phyloP scores from a whole-genome alignment of 2,888 invertebrate species.

The Eristalis arbustorum region DNA sequence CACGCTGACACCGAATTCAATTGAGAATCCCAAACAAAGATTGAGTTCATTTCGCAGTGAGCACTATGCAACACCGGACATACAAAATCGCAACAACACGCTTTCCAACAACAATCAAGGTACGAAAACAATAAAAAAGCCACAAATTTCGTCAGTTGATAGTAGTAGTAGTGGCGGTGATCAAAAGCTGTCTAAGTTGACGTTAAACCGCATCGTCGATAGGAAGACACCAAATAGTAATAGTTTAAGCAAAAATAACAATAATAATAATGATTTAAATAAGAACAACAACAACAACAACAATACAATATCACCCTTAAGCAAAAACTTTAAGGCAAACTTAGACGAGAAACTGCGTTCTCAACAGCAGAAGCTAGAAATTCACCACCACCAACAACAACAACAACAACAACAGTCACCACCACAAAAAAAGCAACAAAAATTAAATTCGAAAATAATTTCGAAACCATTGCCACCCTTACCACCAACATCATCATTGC shows the following conservation, averaged over 20 bases:
- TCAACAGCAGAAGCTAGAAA: conserved; percentile 62
- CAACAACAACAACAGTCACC: conserved; percentile 56
- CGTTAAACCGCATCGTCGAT: conserved; percentile 67
- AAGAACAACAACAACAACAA: conserved; percentile 51
- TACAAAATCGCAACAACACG: conserved; percentile 62
- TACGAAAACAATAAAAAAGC: conserved; percentile 68
- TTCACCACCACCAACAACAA: conserved; percentile 45
- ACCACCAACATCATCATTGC: conserved; percentile 62
- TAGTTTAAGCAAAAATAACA: conserved; percentile 66
- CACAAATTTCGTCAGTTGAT: conserved; percentile 50
- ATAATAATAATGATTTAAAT: conserved; percentile 54
- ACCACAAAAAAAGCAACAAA: conserved; percentile 54
- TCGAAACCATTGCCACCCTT: conserved; percentile 67
- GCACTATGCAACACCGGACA: conserved; percentile 74
- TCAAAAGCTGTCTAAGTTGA: conserved; percentile 62
- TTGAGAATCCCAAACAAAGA: conserved; percentile 79
- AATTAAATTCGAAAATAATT: conserved; percentile 56
- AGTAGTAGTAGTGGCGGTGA: conserved; percentile 56
- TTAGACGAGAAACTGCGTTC: conserved; percentile 70
- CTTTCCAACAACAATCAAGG: conserved; percentile 66
- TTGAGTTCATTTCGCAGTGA: conserved; percentile 80
- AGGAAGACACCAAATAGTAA: conserved; percentile 65
- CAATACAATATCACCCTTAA: conserved; percentile 66
- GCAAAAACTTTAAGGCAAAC: conserved; percentile 70
- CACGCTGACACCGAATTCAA: conserved; percentile 62